Conservation (phyloP, 2,113 vertebrate species). For the Dryoscopus gambensis region DNA sequence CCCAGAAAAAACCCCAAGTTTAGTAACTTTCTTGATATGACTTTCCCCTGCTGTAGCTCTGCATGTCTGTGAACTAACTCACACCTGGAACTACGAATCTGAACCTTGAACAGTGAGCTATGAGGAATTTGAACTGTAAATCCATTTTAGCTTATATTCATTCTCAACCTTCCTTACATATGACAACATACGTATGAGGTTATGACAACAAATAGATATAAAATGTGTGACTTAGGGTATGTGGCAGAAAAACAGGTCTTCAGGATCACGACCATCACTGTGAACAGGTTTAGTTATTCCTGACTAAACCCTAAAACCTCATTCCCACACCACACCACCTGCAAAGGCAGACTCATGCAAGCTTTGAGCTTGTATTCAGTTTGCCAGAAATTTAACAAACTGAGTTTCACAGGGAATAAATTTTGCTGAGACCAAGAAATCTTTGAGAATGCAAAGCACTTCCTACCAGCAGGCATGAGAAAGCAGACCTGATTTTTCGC, state of each 20-base stretch:
- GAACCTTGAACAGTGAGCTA: neutral
- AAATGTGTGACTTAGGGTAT: neutral
- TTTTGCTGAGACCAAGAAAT: neutral
- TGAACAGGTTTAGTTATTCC: neutral
- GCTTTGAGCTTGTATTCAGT: neutral
- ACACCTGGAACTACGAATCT: neutral
- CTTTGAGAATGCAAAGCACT: neutral
- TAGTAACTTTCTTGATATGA: neutral
- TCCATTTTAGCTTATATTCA: neutral
- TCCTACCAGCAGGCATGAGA: neutral
- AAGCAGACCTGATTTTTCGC: neutral
- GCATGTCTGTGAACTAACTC: neutral
- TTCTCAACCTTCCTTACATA: neutral
- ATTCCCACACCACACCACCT: neutral
- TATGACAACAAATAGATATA: neutral
- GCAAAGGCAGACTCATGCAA: neutral
- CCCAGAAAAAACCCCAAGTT: neutral
- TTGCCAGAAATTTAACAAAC: neutral
- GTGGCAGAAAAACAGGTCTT: neutral
- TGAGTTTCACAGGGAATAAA: neutral
- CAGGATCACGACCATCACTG: neutral
- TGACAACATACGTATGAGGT: neutral
- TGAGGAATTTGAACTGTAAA: neutral
- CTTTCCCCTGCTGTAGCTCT: neutral
- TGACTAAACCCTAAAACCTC: neutral